Evolutionary conservation across 2,113 vertebrate genomes (phyloP).

Genomic region (Ardeotis arabs): DNA sequence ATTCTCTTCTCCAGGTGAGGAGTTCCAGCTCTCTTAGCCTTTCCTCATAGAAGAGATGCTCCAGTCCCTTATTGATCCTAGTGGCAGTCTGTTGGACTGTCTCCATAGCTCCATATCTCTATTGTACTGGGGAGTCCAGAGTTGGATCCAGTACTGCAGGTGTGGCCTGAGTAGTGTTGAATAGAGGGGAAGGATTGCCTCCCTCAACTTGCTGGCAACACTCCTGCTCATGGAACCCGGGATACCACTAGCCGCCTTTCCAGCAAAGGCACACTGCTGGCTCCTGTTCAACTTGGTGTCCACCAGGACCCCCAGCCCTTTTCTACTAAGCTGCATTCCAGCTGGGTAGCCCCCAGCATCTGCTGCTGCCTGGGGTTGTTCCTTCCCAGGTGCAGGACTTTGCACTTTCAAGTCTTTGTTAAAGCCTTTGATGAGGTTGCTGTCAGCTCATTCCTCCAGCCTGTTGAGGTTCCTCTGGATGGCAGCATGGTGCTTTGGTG

Average conservation of each 20-base stretch:
- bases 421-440: neutral
- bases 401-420: neutral
- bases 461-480: neutral
- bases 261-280: neutral
- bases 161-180: neutral
- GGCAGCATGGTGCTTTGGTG: neutral
- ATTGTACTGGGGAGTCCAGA: neutral
- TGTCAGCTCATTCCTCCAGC: neutral
- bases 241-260: neutral
- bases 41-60: neutral
- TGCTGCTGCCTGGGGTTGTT: neutral
- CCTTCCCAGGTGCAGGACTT: neutral
- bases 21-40: neutral
- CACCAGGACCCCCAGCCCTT: neutral
- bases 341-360: neutral
- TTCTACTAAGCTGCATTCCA: neutral
- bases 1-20: neutral
- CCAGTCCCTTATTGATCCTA: neutral
- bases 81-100: neutral
- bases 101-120: neutral
- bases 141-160: neutral
- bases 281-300: neutral
- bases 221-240: neutral
- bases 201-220: rapidly evolving
- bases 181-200: neutral